Conservation (phyloP, 1,140 invertebrate species). For the Ctenoplectra terminalis region DNA sequence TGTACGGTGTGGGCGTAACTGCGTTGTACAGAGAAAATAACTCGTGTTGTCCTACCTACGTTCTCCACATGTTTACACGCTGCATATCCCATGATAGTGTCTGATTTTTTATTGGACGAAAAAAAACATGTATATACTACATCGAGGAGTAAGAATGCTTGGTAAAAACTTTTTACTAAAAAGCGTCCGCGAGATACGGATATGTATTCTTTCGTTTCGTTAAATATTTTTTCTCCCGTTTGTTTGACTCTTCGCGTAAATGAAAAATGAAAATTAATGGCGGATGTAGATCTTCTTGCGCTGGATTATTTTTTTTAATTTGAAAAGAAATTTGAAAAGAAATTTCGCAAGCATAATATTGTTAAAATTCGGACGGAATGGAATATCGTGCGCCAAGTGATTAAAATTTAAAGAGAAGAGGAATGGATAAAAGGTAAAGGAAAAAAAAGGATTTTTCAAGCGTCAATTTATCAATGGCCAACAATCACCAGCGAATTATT, state of each 20-base stretch:
- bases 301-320: too few species aligned
- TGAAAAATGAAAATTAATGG: too few species aligned
- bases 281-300: too few species aligned
- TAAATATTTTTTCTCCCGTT: too few species aligned
- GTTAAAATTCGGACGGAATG: too few species aligned
- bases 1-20: neutral
- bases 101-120: neutral
- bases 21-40: constrained; percentile 1
- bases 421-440: neutral
- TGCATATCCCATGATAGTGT: neutral
- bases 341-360: too few species aligned
- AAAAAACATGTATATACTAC: too few species aligned
- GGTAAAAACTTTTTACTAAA: neutral
- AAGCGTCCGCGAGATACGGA: too few species aligned
- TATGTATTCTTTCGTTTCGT: too few species aligned
- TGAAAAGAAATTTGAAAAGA: too few species aligned
- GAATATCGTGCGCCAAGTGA: too few species aligned
- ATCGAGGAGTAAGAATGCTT: neutral
- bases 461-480: neutral
- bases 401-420: neutral
- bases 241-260: too few species aligned
- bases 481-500: neutral
- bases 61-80: neutral
- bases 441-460: neutral
- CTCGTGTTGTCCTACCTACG: neutral